Base-by-base conservation (phyloP, 2,888 invertebrate genomes). In the Aphidoletes aphidimyza region DNA sequence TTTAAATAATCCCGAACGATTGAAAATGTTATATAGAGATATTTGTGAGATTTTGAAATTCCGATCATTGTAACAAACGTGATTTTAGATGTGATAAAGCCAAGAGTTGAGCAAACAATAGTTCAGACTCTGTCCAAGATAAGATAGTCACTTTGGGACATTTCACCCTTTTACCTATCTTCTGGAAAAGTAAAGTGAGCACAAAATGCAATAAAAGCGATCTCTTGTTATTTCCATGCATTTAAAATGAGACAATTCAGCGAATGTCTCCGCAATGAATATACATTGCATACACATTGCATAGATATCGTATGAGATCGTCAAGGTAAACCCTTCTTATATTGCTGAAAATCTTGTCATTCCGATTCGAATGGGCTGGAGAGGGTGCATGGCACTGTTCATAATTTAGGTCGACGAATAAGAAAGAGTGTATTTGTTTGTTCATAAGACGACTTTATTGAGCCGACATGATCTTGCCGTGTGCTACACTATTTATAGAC, bases 401-500 rank as follows among this genome's bases (percentile, higher is more conserved):
- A 69, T 69, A 69, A 69, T 69, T 69, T 54, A 11, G 30, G 30
- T 1, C 69, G 5, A 42, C 6, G 54, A 26, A 2, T 5, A 47
- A 5, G 47, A 47, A 11, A 47, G 22, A 54, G 9, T 69, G 30
- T 69, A 69, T 1, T 69, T 69, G 3, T 69, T 69, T 2, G 69
- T 69, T 30, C 69, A 69, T 69, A 14, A 34, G 26, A 54, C 26
- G 54, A 54, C 22, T 54, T 54, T 54, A 69, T 69, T 69, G 69
- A 69, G 30, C 34, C 69, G 69, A 69, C 69, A 26, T 69, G 69
- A 69, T 69, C 69, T 69, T 30, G 30, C 69, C 69, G 69, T 69
- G 69, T 69, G 69, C 30, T 69, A 69, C 69, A 69, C 69, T 69
- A 69, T 69, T 69, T 69, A 69, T 69, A n/a, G 69, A 34, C 69